Evolutionary conservation across 2,113 vertebrate species (phyloP), one percentile per base, ranked within the genome.

Genomic region (Perca fluviatilis): DNA sequence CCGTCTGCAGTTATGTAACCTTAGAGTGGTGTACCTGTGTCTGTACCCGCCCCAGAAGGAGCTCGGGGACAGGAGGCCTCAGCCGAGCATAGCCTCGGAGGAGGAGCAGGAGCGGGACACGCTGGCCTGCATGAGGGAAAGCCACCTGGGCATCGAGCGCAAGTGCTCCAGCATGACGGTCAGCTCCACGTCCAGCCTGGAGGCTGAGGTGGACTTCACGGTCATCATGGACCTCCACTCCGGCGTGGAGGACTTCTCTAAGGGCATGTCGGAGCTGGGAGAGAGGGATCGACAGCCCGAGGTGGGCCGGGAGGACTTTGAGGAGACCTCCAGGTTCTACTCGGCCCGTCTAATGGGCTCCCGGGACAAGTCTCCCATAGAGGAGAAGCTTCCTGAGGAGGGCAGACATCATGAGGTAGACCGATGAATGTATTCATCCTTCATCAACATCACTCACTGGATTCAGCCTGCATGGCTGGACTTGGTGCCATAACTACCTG

Each of bases 111-210:
- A 98, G 89, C 96, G 94, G 69, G 97, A 97, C 64, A 95, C 96
- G 0, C 93, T 95, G 0, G 95, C 95, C 53, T 96, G 96, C 88
- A 94, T 97, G 93, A 97, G 97, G 86, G 98, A 99, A 90, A 96
- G 93, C 81, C 96, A 97, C 76, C 93, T 99, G 91, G 95, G 97
- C 90, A 99, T 98, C 0, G 98, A 99, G 85, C 97, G 97, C 74
- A 99, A 98, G 91, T 99, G 97, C 93, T 98, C 97, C 91, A 99
- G 97, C 95, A 98, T 99, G 95, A 98, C 97, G 0, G 97, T 99
- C 93, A 99, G 97, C 93, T 98, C 98, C 60, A 98, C 98, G 0
- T 99, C 97, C 88, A 98, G 97, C 92, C 95, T 98, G 77, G 98
- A 99, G 86, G 97, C 97, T 0, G 97, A 99, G 91, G 98, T 97